These are phyloP conservation scores for Choloepus hoffmanni DNA, from an alignment of 2,113 vertebrate species.

Conservation along the genomic window DNA sequence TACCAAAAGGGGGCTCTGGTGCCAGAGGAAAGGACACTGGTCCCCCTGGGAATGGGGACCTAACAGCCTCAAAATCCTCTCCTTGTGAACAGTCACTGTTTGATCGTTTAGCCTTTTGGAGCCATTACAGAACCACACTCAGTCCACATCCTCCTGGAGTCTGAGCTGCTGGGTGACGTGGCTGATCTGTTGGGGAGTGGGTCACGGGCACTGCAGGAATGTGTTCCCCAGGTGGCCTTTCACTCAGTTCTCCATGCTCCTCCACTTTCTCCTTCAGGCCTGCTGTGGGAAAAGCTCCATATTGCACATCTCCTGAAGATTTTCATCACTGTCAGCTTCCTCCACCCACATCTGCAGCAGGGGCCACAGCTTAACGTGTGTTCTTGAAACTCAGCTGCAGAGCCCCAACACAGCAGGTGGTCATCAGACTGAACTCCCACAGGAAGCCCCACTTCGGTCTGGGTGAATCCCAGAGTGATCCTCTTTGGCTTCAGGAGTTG, in stretches of 20 bases:
- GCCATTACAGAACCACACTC: slow-evolving; percentile 88
- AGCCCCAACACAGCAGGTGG: slow-evolving; percentile 90
- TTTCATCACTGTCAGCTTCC: slow-evolving; percentile 87
- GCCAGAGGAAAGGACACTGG: slow-evolving; percentile 66
- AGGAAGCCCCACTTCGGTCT: slow-evolving; percentile 92
- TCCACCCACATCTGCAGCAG: slow-evolving; percentile 90
- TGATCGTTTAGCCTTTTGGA: slow-evolving; percentile 85
- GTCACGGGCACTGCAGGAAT: slow-evolving; percentile 84
- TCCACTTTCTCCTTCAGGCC: slow-evolving; percentile 84
- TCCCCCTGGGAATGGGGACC: slow-evolving; percentile 71
- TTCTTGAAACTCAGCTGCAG: slow-evolving; percentile 91
- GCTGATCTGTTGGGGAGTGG: slow-evolving; percentile 83
- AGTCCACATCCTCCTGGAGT: slow-evolving; percentile 85
- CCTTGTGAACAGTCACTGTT: slow-evolving; percentile 64
- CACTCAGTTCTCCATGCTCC: slow-evolving; percentile 82
- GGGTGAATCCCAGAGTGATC: slow-evolving; percentile 92
- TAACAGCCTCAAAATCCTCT: slow-evolving; percentile 74
- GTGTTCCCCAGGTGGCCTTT: slow-evolving; percentile 80
- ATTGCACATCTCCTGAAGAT: slow-evolving; percentile 89
- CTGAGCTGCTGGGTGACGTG: slow-evolving; percentile 82
- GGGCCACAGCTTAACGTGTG: slow-evolving; percentile 90
- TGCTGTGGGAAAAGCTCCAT: slow-evolving; percentile 80
- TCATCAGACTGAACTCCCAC: slow-evolving; percentile 91
- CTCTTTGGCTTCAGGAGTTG: slow-evolving; percentile 93
- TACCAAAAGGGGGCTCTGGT: slow-evolving; percentile 66